Base-by-base conservation (phyloP, 1,140 invertebrate species). In the Aphaenogaster ashmeadi region DNA sequence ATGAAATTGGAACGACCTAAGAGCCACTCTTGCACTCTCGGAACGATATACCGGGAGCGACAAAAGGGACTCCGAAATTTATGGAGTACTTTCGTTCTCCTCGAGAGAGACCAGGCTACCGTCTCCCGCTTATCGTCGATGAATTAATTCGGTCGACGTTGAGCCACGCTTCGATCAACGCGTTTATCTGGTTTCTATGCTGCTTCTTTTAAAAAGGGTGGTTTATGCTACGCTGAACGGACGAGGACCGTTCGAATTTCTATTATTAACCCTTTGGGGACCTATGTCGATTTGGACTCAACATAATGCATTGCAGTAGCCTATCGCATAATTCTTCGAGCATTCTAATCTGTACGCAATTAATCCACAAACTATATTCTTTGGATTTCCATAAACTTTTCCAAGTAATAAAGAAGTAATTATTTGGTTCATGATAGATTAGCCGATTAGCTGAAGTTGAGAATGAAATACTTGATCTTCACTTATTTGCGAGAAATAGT, bases 1-100 rank as follows among this genome's bases (percentile, higher is more conserved):
- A 47, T 77, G 67, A 33, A 90, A 90, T 85, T 90, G 60, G 80
- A 80, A 54, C 74, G 58, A 15, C 27, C 13, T 58, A 44, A 74
- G 79, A 78, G 52, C 18, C 50, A 5, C 44, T 83, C 62, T n/a
- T 62, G 27, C 44, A 5, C 77, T 66, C 33, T 83, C 52, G 15
- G n/a, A 21, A 8, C 66, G 52, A 58, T 60, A 47, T 74, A 74
- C 18, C 54, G 69, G 33, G 15, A 69, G 9, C 54, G 54, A 62
- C 33, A 74, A 84, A 81, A 62, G 41, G 13, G 33, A 50, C 69
- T 62, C 36, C 21, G 21, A 86, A 86, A 86, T 86, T 78, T 78
- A 78, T 86, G 38, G 38, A 54, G 36, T 60, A 86, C 83, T 79
- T 18, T 66, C 36, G 74, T 54, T 44, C 58, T 66, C 33, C 18